These are phyloP conservation scores for Eunapius fragilis DNA, from an alignment of 37 sponge, comb jelly and placozoan species.

Conservation along the genomic window DNA sequence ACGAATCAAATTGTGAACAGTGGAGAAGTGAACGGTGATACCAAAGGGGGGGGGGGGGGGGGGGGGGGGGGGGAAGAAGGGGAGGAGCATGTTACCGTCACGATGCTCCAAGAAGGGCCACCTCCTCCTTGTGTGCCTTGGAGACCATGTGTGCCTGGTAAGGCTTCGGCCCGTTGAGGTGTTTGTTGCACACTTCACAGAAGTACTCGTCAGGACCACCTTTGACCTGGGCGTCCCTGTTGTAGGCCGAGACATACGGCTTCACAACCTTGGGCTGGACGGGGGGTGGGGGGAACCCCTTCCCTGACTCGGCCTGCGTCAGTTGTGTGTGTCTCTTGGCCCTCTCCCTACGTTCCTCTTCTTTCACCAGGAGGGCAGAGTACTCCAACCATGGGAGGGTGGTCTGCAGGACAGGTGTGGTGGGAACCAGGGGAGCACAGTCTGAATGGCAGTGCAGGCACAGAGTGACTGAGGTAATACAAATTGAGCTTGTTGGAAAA, in stretches of 20 bases:
- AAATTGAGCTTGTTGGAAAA: no score
- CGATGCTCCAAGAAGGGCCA: constrained; percentile 22
- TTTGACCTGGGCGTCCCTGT: not conserved
- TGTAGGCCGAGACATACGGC: constrained; percentile 23
- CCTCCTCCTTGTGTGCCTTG: constrained; percentile 70
- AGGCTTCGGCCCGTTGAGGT: constrained; percentile 76
- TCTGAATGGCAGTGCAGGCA: no score
- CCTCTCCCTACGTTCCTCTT: constrained; percentile 57
- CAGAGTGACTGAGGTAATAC: no score
- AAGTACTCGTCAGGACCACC: constrained; percentile 13
- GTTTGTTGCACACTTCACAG: constrained; percentile 76
- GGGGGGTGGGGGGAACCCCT: constrained; percentile 63
- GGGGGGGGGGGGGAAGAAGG: no score
- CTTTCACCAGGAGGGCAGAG: constrained; percentile 34
- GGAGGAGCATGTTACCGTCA: not conserved
- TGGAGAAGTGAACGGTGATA: no score
- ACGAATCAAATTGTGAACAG: no score
- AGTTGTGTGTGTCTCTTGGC: constrained; percentile 30
- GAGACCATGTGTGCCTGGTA: constrained; percentile 71
- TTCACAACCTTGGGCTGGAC: not conserved
- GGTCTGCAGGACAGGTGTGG: not conserved
- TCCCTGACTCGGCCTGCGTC: constrained; percentile 32
- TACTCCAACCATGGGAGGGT: constrained; percentile 63
- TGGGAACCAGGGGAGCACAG: no score
- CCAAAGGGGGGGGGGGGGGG: no score